Percentiles rank a stretch among this genome's conserved stretches.
phyloP scores from a whole-genome alignment of 2,888 invertebrate genomes.

The Apeira syringaria region DNA sequence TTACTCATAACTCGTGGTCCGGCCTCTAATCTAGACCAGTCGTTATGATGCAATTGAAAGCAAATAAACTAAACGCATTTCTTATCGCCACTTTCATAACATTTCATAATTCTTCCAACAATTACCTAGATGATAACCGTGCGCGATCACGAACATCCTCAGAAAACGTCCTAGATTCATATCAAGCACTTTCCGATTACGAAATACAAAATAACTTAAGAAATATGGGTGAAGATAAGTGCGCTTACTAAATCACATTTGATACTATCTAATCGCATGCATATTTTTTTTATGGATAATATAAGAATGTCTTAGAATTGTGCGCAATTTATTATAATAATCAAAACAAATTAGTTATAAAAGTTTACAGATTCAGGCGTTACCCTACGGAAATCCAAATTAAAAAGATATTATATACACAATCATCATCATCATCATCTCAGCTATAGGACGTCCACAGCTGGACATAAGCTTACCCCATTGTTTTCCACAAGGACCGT shows the following conservation, averaged over 20 bases:
- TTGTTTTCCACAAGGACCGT: too few species aligned
- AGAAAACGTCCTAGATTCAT: constrained; percentile 26
- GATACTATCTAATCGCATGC: constrained; percentile 10
- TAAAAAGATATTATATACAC: too few species aligned
- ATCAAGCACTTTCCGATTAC: constrained; percentile 25
- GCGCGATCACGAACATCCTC: constrained; percentile 19
- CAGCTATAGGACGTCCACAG: too few species aligned
- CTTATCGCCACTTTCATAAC: constrained; percentile 14
- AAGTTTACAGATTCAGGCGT: too few species aligned
- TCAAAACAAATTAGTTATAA: too few species aligned
- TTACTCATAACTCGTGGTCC: too few species aligned
- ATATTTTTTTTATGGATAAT: constrained; percentile 9
- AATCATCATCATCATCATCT: too few species aligned
- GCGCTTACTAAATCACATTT: constrained; percentile 9
- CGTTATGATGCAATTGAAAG: too few species aligned
- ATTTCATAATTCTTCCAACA: constrained; percentile 4
- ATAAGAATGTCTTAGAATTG: constrained; percentile 1
- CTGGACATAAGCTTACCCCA: too few species aligned
- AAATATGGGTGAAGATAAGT: constrained; percentile 20
- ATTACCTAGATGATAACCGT: constrained; percentile 10
- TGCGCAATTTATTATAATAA: constrained; percentile 1
- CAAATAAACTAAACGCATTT: background rate
- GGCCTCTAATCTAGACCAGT: too few species aligned
- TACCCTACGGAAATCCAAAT: too few species aligned
- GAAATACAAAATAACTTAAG: constrained; percentile 8